Evolutionary conservation across 1,140 invertebrate species (phyloP).

Genomic region (Dreissena polymorpha): DNA sequence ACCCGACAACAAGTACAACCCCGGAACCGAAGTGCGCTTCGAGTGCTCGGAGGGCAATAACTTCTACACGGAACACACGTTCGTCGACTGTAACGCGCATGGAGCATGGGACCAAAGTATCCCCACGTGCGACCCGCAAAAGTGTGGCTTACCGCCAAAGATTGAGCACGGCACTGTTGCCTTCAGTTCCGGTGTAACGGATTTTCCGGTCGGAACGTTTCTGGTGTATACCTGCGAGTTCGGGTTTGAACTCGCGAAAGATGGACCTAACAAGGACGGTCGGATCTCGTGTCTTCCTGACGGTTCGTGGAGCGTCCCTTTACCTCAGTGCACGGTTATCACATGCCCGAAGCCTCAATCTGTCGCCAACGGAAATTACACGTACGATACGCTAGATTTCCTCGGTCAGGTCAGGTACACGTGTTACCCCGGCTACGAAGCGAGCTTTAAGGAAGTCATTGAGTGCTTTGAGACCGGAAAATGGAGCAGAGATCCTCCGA

Average conservation of each 20-base stretch:
- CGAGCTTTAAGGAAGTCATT: slow-evolving; percentile 82
- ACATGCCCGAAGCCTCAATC: slow-evolving; percentile 63
- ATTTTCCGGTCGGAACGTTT: slow-evolving; percentile 68
- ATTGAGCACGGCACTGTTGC: slow-evolving; percentile 62
- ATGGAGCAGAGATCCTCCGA: slow-evolving; percentile 88
- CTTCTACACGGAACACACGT: slow-evolving; percentile 63
- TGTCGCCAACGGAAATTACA: slow-evolving; percentile 58
- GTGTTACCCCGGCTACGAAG: slow-evolving; percentile 89
- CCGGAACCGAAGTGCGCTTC: slow-evolving; percentile 58
- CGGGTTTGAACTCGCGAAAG: slow-evolving; percentile 68
- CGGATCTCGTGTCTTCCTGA: slow-evolving; percentile 63
- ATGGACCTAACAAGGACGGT: slow-evolving; percentile 54
- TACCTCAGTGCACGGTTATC: slow-evolving; percentile 65
- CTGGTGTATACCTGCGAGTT: slow-evolving; percentile 72
- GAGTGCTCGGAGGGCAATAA: slow-evolving; percentile 61
- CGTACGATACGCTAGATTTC: slow-evolving; percentile 80
- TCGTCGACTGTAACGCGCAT: slow-evolving; percentile 69
- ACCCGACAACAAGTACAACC: slow-evolving; percentile 49
- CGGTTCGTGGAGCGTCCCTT: slow-evolving; percentile 67
- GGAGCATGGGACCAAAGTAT: slow-evolving; percentile 71
- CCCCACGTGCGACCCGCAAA: slow-evolving; percentile 73
- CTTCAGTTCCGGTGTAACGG: slow-evolving; percentile 16
- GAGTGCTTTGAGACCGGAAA: slow-evolving; percentile 93
- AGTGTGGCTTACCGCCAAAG: slow-evolving; percentile 68
- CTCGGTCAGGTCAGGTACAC: slow-evolving; percentile 84